Evolutionary conservation across 2,888 invertebrate species (phyloP), one percentile per base, ranked within the genome.

Genomic region (Eupithecia subumbrata): DNA sequence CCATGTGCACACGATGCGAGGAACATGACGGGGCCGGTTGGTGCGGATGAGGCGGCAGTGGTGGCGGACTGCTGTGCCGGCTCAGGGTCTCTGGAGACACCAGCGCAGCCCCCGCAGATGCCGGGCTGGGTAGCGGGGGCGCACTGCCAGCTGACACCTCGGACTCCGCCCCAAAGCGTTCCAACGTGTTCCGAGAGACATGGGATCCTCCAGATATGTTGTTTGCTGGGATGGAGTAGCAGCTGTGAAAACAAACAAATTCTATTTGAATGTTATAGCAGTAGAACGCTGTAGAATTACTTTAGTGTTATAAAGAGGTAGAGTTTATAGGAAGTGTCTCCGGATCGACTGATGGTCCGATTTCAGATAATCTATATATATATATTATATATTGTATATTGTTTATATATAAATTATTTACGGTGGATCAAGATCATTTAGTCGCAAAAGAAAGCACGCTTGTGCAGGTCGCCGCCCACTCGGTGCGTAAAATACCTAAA

Each of bases 61-160:
- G 89, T 90, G 96, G 94, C 0, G 94, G 94, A 73, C 94, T 94
- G 84, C 96, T 96, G 86, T 97, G 97, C 79, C 96, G 92, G 89
- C 96, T 96, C 86, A 97, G 95, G 79, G 97, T 95, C 82, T 97
- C 97, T 64, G 97, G 97, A 43, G 97, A 97, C 81, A 97, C 97
- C 84, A 97, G 95, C 74, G 97, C 96, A 76, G 97, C 97, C 76
- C 96, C 96, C 69, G 97, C 96, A 34, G 97, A 96, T 43, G 97
- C 97, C 60, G 97, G 97, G 77, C 97, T 97, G 74, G 97, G 97
- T 82, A 97, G 89, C n/a, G 96, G 96, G 64, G 95, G 95, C 30
- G 92, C 95, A 83, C 95, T 93, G 79, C 96, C 92, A 0, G 88
- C 87, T 0, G 94, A 93, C 67, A 96, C 89, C 88, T 94, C 89